Base-by-base conservation (phyloP, 1,140 invertebrate species). In the Heliothis subflexa region DNA sequence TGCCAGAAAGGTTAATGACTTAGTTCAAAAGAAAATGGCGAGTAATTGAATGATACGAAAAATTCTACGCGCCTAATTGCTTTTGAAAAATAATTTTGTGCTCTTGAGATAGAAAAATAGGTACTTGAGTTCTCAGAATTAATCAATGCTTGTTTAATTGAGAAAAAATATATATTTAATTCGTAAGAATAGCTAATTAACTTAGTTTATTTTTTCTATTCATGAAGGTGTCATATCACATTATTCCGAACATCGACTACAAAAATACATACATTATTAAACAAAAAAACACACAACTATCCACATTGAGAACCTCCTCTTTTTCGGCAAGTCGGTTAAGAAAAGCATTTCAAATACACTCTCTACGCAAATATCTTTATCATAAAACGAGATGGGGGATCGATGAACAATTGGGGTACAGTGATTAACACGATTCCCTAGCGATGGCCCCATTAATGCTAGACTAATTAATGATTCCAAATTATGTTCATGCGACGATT, bases 391-490 rank as follows among this genome's bases (percentile, higher is more conserved):
- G 9, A 78, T 62, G 64, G 68, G 68, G 74, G 78, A 66, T 66
- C 74, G 68, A 81, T 78, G 59, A 79, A 82, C 73, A 79, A 82
- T 82, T 66, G 59, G 16, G 52, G 49, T 47, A 82, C 81, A 70
- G 76, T 81, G 73, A 82, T 82, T 79, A 82, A 79, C 72, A 57
- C 28, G 66, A 82, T 77, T 57, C 81, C 64, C 55, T 59, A 40
- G 71, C 68, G 49, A 78, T 76, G 61, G 57, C 40, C 74, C 71
- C 73, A 79, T 79, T 82, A 79, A 77, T 77, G 55, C 50, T 74
- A 50, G 50, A 68, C 73, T 79, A 77, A 82, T 79, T 79, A 79
- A 76, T 72, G 40, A 78, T 72, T 82, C 78, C 57, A 78, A 79
- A 79, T 82, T 72, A 76, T 78, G 74, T 77, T 77, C 21, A 68